phyloP scores from a whole-genome alignment of 64 coral and sea anemone genomes.

The Porites australiensis region DNA sequence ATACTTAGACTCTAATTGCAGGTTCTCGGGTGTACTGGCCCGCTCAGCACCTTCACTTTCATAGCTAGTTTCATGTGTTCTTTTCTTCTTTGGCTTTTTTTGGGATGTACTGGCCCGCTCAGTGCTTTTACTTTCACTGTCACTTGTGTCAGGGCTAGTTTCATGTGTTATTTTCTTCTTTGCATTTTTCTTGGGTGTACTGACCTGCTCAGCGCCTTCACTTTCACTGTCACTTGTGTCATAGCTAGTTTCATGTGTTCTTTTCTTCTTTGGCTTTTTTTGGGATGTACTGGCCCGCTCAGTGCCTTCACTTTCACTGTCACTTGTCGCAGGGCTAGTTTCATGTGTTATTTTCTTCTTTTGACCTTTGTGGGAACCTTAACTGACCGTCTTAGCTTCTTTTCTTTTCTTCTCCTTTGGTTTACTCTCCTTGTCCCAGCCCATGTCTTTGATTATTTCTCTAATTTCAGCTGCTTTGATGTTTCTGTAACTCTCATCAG shows the following conservation, averaged over 20 bases:
- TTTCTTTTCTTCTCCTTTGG: no score
- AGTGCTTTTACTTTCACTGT: not conserved
- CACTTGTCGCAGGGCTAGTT: not conserved
- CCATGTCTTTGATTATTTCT: not conserved
- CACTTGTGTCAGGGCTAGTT: not conserved
- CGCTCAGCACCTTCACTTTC: not conserved
- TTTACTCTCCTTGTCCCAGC: not conserved
- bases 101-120: not conserved
- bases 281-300: not conserved
- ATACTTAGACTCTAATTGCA: not conserved
- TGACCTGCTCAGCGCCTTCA: not conserved
- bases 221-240: not conserved
- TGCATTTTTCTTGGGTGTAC: not conserved
- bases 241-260: not conserved
- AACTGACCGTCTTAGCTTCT: no score
- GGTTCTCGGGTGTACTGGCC: not conserved
- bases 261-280: not conserved
- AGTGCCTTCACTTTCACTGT: not conserved
- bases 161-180: not conserved
- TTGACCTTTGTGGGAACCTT: no score
- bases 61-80: not conserved
- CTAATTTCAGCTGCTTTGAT: not conserved
- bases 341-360: no score
- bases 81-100: not conserved
- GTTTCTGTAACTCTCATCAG: not conserved